Base-by-base conservation (phyloP, 2,888 invertebrate species). In the Odontocerum albicorne region DNA sequence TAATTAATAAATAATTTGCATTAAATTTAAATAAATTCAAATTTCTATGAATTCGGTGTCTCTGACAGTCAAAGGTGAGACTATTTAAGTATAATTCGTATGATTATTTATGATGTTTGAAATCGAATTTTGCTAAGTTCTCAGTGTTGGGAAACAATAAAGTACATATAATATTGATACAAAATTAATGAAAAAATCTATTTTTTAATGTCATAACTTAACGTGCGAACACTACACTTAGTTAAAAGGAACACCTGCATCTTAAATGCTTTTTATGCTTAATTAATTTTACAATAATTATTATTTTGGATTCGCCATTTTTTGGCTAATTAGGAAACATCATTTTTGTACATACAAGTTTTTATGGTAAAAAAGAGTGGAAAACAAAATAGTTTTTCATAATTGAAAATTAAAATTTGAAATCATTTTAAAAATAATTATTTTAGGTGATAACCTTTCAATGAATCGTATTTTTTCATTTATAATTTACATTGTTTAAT, bases 1-100 rank as follows among this genome's bases (percentile, higher is more conserved):
- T 47, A 47, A 47, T 47, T 47, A 21, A 17, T 36, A 17, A 35
- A 21, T 47, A 47, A 47, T 47, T 47, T 33, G 13, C 47, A 47
- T 47, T 47, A 47, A 47, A 36, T 10, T 36, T 22, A 8, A 20
- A 47, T 47, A 47, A 47, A 47, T 38, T 47, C 12, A 4, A 13
- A 20, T 6, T 36, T 17, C 13, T 33, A 35, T 47, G 36, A 35
- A 21, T 47, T 36, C 21, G 12, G 36, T 35, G 33, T 27, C 36
- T 35, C 17, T 20, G 47, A 36, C 36, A 47, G 33, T n/a, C 12
- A 21, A 21, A 47, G 47, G 46, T 36, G 36, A 35, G 35, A 33
- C 4, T 27, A 22, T 22, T 47, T 47, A 47, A 47, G n/a, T 12
- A 16, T 47, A 47, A 47, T 47, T 47, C 47, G 20, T 38, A 47